Evolutionary conservation across 2,888 invertebrate genomes (phyloP).

Genomic region (Sylvicola cinctus): DNA sequence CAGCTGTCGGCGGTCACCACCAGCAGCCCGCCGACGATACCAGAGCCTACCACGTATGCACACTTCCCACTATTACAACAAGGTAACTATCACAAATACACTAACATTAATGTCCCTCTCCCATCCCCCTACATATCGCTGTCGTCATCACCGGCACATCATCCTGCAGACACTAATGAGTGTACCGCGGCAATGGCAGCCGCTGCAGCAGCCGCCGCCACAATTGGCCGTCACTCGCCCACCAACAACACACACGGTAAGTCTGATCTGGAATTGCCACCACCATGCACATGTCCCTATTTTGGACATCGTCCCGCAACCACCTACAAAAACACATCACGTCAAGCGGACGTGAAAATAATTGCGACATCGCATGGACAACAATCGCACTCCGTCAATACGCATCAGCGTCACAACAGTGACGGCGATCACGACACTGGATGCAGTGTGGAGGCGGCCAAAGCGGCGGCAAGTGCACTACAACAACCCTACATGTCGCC

Average conservation of each 20-base stretch:
- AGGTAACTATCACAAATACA: too few relatives aligned
- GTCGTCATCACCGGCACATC: too few relatives aligned
- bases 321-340: constrained; percentile 26
- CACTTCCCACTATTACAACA: too few relatives aligned
- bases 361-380: constrained; percentile 14
- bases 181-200: too few relatives aligned
- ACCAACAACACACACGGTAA: not conserved
- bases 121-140: too few relatives aligned
- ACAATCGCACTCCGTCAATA: constrained; percentile 1
- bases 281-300: constrained; percentile 64
- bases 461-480: not conserved
- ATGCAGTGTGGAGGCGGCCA: too few relatives aligned
- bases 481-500: not conserved
- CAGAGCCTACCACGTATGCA: constrained; percentile 17
- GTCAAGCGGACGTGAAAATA: constrained; percentile 31
- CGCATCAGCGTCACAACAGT: constrained; percentile 1
- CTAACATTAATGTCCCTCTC: too few relatives aligned
- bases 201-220: too few relatives aligned
- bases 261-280: constrained; percentile 34
- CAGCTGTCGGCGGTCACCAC: constrained; percentile 8
- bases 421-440: not conserved
- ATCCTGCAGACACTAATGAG: too few relatives aligned
- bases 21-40: constrained; percentile 14
- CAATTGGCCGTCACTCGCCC: too few relatives aligned
- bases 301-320: constrained; percentile 50